A percentile compares a stretch with the other conserved stretches of the same genome.
Conservation (phyloP, 1,140 invertebrate species). For the Mesaphorura yosii region DNA sequence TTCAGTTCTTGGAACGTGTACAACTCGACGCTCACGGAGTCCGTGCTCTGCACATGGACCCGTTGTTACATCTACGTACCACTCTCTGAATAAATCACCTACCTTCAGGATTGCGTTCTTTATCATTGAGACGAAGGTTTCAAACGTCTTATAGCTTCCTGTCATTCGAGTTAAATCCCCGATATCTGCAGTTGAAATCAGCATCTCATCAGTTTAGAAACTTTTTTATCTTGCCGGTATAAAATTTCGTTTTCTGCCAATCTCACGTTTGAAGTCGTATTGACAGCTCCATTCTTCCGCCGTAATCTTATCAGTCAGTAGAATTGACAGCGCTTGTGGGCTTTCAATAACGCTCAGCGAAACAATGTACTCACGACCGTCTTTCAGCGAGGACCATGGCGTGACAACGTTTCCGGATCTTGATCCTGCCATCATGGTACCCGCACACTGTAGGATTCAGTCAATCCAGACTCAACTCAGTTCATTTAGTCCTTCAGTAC, state of each 20-base stretch:
- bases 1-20: slow-evolving; percentile 39
- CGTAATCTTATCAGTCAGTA: slow-evolving; percentile 38
- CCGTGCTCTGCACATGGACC: not conserved
- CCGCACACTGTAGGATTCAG: not conserved
- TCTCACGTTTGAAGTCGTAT: slow-evolving; percentile 41
- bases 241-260: not conserved
- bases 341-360: slow-evolving; percentile 5
- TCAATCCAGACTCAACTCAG: too few species aligned
- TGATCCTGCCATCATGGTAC: not conserved
- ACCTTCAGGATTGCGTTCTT: slow-evolving; percentile 43
- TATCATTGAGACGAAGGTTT: slow-evolving; percentile 42
- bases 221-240: not conserved
- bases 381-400: slow-evolving; percentile 22
- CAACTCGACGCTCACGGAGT: slow-evolving; percentile 36
- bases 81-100: slow-evolving; percentile 3
- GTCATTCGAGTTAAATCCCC: slow-evolving; percentile 44
- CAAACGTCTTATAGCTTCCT: slow-evolving; percentile 44
- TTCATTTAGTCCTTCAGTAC: too few species aligned
- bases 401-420: slow-evolving; percentile 14
- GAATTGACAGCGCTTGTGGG: not conserved
- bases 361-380: slow-evolving; percentile 24
- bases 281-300: slow-evolving; percentile 44
- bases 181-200: slow-evolving; percentile 38
- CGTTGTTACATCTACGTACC: not conserved
- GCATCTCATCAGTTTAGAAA: not conserved